Evolutionary conservation across 2,113 vertebrate species (phyloP), one percentile per base, ranked within the genome.

Genomic region (Entomyzon cyanotis): DNA sequence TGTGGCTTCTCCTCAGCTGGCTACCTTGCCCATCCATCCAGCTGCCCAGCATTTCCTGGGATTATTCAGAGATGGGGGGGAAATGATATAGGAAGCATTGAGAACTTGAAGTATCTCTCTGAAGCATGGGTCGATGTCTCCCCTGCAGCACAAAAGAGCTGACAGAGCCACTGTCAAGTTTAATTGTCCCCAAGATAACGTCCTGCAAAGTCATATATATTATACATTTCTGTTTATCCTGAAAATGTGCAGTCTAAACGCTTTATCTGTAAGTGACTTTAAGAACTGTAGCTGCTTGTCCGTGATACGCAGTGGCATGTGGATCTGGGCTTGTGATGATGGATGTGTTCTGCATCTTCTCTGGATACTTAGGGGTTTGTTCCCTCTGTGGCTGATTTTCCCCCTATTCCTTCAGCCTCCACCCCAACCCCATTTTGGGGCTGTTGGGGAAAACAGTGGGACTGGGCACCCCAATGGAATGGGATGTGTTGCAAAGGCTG

Each of bases 91-190:
- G 60, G 39, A 78, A 42, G 24, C 2, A 3, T 20, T 42, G 39
- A 70, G 41, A 75, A 68, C 18, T 63, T 42, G 53, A 84, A 58
- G 9, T 0, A 1, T 30, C 6, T 49, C 35, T 31, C 62, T 42
- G 69, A 87, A 88, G 41, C 44, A 11, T 28, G 42, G 39, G 42
- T 86, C 0, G 0, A 21, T 58, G 64, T 67, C 42, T 86, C 31
- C 17, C 24, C 23, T 68, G 59, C 46, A 70, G 46, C 20, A 75
- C 46, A 52, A 74, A 93, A 81, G n/a, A 81, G 85, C 88, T 96
- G 95, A 90, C 79, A 83, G 68, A 77, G 85, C 27, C 8, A 11
- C 79, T 92, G 90, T 86, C 89, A 90, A 77, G 56, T 86, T 93
- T 70, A 84, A 69, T 59, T 84, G 76, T 93, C 52, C 90, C 89